Evolutionary conservation across 2,888 invertebrate genomes (phyloP), one percentile per base, ranked within the genome.

Genomic region (Salticus scenicus): DNA sequence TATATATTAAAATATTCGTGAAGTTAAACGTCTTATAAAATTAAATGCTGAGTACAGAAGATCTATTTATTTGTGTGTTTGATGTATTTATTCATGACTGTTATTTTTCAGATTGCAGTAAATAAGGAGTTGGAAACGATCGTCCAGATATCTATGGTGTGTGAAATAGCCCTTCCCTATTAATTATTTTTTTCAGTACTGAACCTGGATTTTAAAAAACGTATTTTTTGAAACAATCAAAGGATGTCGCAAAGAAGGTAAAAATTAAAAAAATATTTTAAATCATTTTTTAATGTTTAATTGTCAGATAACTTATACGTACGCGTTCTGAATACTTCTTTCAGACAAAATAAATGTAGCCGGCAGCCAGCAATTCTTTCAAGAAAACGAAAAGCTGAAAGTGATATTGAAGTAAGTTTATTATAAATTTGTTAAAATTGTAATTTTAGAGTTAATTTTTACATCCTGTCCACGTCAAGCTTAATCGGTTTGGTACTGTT

Each of bases 371-470:
- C 77, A 24, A 87, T 87, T 74, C 69, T 87, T 31, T 69, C 67
- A 1, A 72, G 87, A 28, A 87, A 87, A 41, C 57, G 87, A 64
- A 87, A 87, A 87, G 81, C 81, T n/a, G 81, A 73, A 17, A 81
- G 42, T 41, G 87, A 87, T 20, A 41, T 87, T 33, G 47, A 77
- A 72, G 87, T 87, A 82, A 81, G 77, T 27, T 66, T 30, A 1
- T 42, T 24, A 37, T 20, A n/a, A 42, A 72, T 57, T 30, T 57
- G 27, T 27, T 17, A 71, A 63, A 41, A 41, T 31, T 47, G 33
- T 47, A 71, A 31, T n/a, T 47, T 42, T 76, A 64, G 28, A 66
- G 20, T 28, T 17, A 37, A 1, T 51, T 27, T 27, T 33, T 33
- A 73, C 77, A 84, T 84, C 83, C 83, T 84, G 83, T 77, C 30